Percentiles rank a stretch among this genome's conserved stretches.
These are phyloP conservation scores for Plebejus argus DNA, from an alignment of 2,888 invertebrate species.

Conservation along the genomic window DNA sequence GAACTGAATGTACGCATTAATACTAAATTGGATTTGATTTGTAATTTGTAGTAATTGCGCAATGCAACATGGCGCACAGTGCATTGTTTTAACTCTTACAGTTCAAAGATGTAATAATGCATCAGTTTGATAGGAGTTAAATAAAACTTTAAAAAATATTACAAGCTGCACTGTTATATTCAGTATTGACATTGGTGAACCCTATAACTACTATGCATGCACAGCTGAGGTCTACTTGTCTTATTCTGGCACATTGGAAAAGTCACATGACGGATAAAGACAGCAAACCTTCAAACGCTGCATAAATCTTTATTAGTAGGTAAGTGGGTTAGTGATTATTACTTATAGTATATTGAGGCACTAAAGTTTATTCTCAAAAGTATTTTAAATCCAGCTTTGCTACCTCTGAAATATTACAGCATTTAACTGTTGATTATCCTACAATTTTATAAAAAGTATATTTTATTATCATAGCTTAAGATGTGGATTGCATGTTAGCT, in stretches of 20 bases:
- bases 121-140: not conserved
- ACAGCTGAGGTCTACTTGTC: too few relatives aligned
- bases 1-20: not conserved
- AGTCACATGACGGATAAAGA: too few relatives aligned
- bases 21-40: not conserved
- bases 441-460: not conserved
- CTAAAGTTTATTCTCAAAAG: not conserved
- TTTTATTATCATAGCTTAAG: slow-evolving; percentile 6
- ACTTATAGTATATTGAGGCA: not conserved
- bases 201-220: too few relatives aligned
- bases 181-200: too few relatives aligned
- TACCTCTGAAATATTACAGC: slow-evolving; percentile 8
- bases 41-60: too few relatives aligned
- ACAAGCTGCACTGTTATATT: too few relatives aligned
- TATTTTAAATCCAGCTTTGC: not conserved
- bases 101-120: not conserved
- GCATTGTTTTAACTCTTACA: not conserved
- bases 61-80: not conserved
- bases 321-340: too few relatives aligned
- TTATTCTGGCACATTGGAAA: too few relatives aligned
- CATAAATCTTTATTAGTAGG: too few relatives aligned
- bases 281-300: too few relatives aligned
- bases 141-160: too few relatives aligned
- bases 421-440: not conserved
- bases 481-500: slow-evolving; percentile 1